Evolutionary conservation across 2,888 invertebrate genomes (phyloP), one percentile per base, ranked within the genome.

Genomic region (Rhingia rostrata): DNA sequence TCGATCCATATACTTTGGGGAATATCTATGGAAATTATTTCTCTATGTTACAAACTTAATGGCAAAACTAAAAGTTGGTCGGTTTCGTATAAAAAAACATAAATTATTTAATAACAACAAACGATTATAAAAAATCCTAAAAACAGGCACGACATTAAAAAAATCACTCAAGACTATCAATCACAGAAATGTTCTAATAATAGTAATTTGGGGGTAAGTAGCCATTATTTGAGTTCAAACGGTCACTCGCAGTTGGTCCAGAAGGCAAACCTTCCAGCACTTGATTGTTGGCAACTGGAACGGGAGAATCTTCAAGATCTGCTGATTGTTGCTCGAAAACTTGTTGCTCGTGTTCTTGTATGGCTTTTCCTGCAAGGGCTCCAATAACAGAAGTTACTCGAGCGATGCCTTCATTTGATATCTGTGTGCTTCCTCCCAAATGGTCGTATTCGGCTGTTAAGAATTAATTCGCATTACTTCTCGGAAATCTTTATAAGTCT

Each of bases 351-450:
- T 81, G 81, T 33, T 73, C 54, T 49, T 79, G 58, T 12, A 32
- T 69, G 37, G 53, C 37, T 39, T 70, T 84, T 4, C 80, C 80
- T n/a, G 69, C 84, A 9, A 80, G 41, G 41, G 74, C 74, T 7
- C 84, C 84, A n/a, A 84, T 80, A 41, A 84, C 84, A 4, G 84
- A 84, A 33, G 84, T 70, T 0, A 84, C 70, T 22, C 80, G 84
- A 2, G 84, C 74, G 12, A 84, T 66, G 6, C 84, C 84, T 80
- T 84, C 84, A 37, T 84, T 84, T 0, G 56, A 66, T 9, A 84
- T 56, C 9, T 84, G 84, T 22, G 74, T 84, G 47, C 80, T 75
- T 51, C 84, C 84, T 61, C 84, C 84, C 80, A 84, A 70, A 22
- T 43, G 70, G 14, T 84, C 84, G 58, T 84, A 84, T 61, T 84